Evolutionary conservation across 1,140 invertebrate genomes (phyloP), one percentile per base, ranked within the genome.

Genomic region (Mylabris phalerata): DNA sequence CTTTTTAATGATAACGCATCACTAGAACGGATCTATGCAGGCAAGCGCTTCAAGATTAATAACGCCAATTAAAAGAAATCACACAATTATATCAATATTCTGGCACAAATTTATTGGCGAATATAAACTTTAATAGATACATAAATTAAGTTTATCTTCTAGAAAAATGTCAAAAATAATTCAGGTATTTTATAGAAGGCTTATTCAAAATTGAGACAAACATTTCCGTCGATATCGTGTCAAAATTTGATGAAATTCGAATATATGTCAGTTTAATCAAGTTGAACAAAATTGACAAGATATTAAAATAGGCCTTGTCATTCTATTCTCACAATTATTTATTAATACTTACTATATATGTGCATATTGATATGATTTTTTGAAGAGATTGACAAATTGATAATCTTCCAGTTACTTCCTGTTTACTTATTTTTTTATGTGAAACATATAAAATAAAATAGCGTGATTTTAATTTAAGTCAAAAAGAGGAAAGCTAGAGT

Each of bases 401-500:
- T 32, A 32, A 5, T 19, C 3, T 45, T 54, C 46, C 44, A 54
- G 46, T 11, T 27, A 5, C 51, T 42, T 46, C 25, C 19, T 45
- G 42, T 54, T 46, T 54, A 54, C 51, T 43, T 44, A 42, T 19
- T 54, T 54, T 54, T 54, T 32, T 32, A 32, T 54, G 39, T 45
- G 42, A 25, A 9, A 55, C 45, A 50, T 52, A 55, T 60, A 60
- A 60, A 60, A 55, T 52, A 60, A 60, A 60, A 60, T 60, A 44
- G 48, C 32, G 45, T 51, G 51, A 60, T 60, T 52, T 60, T 60
- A 51, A 55, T 60, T 55, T 60, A 60, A 54, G 52, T 45, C 51
- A 55, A 9, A 38, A 48, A 60, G 19, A 54, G 59, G 55, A 55
- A 46, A 54, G 43, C 40, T 46, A 7, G 32, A 46, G 51, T 42